Evolutionary conservation across 2,888 invertebrate species (phyloP).

Genomic region (Galerucella nymphaeae): DNA sequence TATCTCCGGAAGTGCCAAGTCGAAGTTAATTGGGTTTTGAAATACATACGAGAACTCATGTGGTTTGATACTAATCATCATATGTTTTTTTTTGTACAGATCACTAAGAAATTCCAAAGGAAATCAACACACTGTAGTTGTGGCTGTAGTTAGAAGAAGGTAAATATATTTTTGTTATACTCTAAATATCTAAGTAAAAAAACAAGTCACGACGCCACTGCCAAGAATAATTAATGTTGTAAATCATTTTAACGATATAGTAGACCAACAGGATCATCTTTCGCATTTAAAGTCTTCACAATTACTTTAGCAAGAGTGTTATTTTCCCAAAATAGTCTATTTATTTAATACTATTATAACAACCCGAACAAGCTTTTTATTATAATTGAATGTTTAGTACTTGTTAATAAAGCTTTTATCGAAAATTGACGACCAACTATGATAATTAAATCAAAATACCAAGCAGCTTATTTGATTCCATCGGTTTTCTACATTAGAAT

Average conservation of each 20-base stretch:
- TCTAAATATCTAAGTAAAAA: background rate
- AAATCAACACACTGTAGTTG: slow-evolving; percentile 81
- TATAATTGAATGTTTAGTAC: background rate
- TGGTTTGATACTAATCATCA: too few relatives aligned
- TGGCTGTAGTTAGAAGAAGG: slow-evolving; percentile 90
- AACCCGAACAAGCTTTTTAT: background rate
- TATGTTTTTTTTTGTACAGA: slow-evolving; percentile 68
- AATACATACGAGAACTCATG: background rate
- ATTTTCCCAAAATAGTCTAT: too few relatives aligned
- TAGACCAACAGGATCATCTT: too few relatives aligned
- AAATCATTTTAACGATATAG: too few relatives aligned
- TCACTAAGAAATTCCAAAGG: slow-evolving; percentile 81
- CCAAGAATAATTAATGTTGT: too few relatives aligned
- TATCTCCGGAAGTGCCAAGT: background rate
- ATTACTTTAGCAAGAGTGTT: too few relatives aligned
- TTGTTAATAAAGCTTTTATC: background rate
- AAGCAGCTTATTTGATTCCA: background rate
- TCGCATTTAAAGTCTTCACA: too few relatives aligned
- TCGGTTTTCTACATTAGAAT: background rate
- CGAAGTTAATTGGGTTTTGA: background rate
- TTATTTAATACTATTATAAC: background rate
- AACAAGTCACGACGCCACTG: too few relatives aligned
- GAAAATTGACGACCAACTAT: background rate
- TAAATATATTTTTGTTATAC: slow-evolving; percentile 65
- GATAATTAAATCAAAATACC: background rate